Conservation (phyloP, 2,888 invertebrate genomes). For the Yponomeuta cagnagella region DNA sequence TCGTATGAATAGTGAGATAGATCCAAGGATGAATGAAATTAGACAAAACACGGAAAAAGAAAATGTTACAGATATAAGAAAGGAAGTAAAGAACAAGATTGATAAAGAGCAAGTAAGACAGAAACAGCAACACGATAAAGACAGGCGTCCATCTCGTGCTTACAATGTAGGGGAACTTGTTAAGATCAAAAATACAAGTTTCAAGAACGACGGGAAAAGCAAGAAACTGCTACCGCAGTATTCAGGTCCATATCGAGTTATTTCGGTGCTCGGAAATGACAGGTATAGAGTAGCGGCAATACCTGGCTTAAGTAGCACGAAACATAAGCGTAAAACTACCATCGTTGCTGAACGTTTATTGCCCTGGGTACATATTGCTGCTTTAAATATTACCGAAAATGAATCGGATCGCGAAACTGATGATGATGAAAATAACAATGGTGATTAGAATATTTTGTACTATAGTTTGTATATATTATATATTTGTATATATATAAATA, state of each 20-base stretch:
- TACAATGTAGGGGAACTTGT: slow-evolving; percentile 2
- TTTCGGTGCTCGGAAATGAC: neutral
- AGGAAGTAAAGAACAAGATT: slow-evolving; percentile 10
- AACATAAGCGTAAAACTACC: slow-evolving; percentile 10
- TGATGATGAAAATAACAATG: no score
- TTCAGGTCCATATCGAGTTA: neutral
- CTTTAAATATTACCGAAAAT: neutral
- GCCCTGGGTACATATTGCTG: slow-evolving; percentile 15
- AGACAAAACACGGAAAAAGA: neutral
- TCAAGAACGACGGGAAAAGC: slow-evolving; percentile 10
- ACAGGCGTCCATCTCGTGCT: neutral
- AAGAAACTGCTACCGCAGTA: neutral
- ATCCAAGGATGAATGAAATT: slow-evolving; percentile 4
- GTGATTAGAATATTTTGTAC: no score
- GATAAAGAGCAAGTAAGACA: slow-evolving; percentile 10
- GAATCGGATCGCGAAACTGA: no score
- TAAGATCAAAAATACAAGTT: neutral
- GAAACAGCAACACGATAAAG: slow-evolving; percentile 8
- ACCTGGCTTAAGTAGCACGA: slow-evolving; percentile 15
- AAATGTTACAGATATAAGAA: neutral
- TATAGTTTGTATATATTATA: no score
- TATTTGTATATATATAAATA: no score
- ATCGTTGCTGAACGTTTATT: slow-evolving; percentile 13
- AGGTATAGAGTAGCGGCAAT: neutral
- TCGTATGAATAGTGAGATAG: neutral